Percentiles rank a stretch among this genome's conserved stretches.
Evolutionary conservation across 2,113 vertebrate species (phyloP).

Genomic region (Alethe castanea): DNA sequence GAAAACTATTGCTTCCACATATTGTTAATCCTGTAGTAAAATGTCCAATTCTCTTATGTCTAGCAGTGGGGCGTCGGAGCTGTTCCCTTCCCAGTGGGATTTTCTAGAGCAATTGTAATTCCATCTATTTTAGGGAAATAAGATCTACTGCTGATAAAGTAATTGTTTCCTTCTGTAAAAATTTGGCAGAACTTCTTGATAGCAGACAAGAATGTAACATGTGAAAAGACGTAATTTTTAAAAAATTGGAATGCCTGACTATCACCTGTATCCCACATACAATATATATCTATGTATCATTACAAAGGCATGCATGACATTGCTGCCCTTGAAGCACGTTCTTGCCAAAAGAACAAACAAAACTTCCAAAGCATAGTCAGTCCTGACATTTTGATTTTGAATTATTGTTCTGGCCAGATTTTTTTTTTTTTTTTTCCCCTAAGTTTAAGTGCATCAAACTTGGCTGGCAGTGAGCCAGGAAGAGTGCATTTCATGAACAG

Average conservation of each 20-base stretch:
- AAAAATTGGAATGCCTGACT: neutral
- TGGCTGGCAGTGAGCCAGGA: neutral
- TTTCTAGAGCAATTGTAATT: conserved; percentile 34
- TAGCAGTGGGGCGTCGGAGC: neutral
- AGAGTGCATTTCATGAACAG: neutral
- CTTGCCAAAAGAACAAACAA: neutral
- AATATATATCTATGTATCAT: neutral
- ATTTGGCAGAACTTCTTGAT: neutral
- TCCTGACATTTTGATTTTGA: neutral
- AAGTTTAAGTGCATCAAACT: neutral
- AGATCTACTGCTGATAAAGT: conserved; percentile 47
- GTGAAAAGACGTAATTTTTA: neutral
- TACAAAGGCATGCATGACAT: neutral
- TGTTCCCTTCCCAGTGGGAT: neutral
- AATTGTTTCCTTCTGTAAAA: conserved; percentile 51
- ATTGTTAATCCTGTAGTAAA: conserved; percentile 45
- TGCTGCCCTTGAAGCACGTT: neutral
- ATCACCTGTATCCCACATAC: neutral
- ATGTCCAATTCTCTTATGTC: neutral
- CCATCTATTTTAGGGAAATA: conserved; percentile 28
- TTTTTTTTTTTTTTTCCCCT: neutral
- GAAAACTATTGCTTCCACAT: conserved; percentile 51
- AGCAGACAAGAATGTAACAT: neutral
- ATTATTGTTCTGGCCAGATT: neutral
- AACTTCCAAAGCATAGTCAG: neutral